Conservation (phyloP, 2,797 vertebrate genomes). For the Mormyrus hasselquistii region DNA sequence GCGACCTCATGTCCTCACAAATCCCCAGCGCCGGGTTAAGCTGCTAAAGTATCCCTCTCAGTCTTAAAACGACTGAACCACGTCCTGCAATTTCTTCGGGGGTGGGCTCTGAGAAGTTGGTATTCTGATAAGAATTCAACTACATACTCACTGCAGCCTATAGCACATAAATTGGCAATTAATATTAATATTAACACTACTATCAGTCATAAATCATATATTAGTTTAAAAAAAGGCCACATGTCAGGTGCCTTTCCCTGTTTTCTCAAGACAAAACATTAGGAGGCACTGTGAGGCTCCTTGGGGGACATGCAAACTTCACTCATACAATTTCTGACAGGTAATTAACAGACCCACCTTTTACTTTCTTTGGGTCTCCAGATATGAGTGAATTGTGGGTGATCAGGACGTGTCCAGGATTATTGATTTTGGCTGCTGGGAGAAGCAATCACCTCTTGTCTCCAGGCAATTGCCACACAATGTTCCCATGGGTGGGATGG, state of each 20-base stretch:
- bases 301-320: not conserved
- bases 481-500: not conserved
- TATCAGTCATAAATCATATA: not conserved
- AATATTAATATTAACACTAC: not conserved
- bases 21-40: constrained; percentile 26
- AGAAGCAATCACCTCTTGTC: constrained; percentile 27
- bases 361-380: constrained; percentile 29
- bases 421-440: constrained; percentile 29
- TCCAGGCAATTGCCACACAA: not conserved
- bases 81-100: not conserved
- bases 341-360: constrained; percentile 39
- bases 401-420: constrained; percentile 23
- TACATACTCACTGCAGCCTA: not conserved
- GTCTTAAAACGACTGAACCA: constrained; percentile 24
- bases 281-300: constrained; percentile 9
- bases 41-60: constrained; percentile 14
- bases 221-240: not conserved
- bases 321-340: constrained; percentile 29
- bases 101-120: not conserved
- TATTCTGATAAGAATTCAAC: constrained; percentile 1
- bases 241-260: not conserved
- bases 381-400: constrained; percentile 31
- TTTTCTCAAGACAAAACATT: not conserved
- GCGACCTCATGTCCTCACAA: constrained; percentile 28
- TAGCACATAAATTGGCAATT: not conserved